Percentiles rank a stretch among this genome's conserved stretches.
These are phyloP conservation scores for Paramormyrops hopkinsi DNA, from an alignment of 2,797 vertebrate genomes.

Conservation along the genomic window DNA sequence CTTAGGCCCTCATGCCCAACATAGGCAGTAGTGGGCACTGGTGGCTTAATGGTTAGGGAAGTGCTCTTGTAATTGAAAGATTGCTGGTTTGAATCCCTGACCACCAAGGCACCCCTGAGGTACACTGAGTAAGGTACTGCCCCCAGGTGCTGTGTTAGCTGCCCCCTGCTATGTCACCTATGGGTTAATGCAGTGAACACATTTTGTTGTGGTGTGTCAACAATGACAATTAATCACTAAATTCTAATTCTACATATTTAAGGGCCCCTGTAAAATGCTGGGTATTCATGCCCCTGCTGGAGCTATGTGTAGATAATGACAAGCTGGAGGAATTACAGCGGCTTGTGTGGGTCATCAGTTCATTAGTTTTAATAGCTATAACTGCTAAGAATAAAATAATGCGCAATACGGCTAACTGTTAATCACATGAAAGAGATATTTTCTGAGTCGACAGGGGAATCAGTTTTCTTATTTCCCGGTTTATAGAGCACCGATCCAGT, in stretches of 20 bases:
- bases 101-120: too few species aligned
- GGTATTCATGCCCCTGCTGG: neutral
- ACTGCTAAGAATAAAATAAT: neutral
- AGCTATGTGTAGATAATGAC: neutral
- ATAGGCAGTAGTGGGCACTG: neutral
- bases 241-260: neutral
- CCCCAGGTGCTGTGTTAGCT: too few species aligned
- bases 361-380: neutral
- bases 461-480: neutral
- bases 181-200: too few species aligned
- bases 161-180: too few species aligned
- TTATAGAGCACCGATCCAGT: neutral
- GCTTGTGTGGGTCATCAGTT: neutral
- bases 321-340: neutral
- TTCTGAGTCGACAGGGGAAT: neutral
- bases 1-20: neutral
- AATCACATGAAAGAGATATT: neutral
- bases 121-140: too few species aligned
- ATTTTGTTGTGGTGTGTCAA: too few species aligned
- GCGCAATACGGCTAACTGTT: neutral
- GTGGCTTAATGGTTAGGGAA: too few species aligned
- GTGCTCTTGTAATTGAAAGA: too few species aligned
- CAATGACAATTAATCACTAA: too few species aligned
- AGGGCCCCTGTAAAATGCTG: neutral
- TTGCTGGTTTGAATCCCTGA: too few species aligned